These are phyloP conservation scores for Eutrigla gurnardus DNA, from an alignment of 2,797 vertebrate species.

Conservation along the genomic window DNA sequence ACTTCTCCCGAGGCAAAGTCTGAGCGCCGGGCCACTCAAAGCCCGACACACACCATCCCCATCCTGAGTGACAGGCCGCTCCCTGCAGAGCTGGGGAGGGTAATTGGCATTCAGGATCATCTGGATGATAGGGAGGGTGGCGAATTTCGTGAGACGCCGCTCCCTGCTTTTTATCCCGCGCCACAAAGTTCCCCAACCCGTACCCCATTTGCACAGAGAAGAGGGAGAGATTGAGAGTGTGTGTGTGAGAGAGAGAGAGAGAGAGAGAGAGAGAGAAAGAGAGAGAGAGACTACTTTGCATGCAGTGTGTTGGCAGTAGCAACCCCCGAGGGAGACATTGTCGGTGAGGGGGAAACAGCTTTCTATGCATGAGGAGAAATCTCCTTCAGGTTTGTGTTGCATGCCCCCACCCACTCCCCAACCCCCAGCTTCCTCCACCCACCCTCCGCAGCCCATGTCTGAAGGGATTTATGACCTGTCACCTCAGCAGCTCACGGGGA, in stretches of 20 bases:
- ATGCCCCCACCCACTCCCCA: neutral
- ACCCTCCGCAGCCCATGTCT: constrained; percentile 63
- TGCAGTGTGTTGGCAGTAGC: constrained; percentile 79
- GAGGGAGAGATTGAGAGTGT: constrained; percentile 30
- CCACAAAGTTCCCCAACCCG: constrained; percentile 72
- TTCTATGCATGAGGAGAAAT: constrained; percentile 87
- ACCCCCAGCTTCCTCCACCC: neutral
- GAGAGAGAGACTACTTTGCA: constrained; percentile 76
- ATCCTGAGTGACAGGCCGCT: constrained; percentile 83
- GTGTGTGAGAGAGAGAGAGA: constrained; percentile 22
- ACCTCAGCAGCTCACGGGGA: constrained; percentile 71
- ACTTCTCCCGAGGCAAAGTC: constrained; percentile 61
- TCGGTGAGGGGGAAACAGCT: constrained; percentile 81
- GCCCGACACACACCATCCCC: constrained; percentile 65
- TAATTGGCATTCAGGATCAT: constrained; percentile 88
- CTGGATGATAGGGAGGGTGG: constrained; percentile 79
- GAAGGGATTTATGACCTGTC: constrained; percentile 87
- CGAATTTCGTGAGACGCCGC: constrained; percentile 70
- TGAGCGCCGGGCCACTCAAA: constrained; percentile 47
- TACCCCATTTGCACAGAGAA: constrained; percentile 67
- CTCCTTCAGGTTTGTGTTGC: constrained; percentile 82
- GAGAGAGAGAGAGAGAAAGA: constrained; percentile 21
- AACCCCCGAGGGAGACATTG: constrained; percentile 79
- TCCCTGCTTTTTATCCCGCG: constrained; percentile 68
- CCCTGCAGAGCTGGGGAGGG: constrained; percentile 76